Evolutionary conservation across 2,113 vertebrate genomes (phyloP), one percentile per base, ranked within the genome.

Genomic region (Colius striatus): DNA sequence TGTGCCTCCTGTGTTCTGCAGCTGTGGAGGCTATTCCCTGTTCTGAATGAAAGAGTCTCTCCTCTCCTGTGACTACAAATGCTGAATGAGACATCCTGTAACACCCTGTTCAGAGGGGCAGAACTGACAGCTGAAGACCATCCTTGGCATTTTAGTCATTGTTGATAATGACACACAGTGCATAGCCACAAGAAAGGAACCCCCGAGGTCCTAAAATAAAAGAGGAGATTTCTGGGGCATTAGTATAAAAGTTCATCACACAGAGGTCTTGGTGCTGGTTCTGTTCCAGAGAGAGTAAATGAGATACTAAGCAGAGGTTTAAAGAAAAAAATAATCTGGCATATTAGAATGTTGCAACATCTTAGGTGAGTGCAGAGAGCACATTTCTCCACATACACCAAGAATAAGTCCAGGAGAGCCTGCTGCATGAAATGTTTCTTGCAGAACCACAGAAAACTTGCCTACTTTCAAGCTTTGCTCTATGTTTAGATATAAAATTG

Each of bases 11-110:
- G 87, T 68, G 66, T 89, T 94, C 65, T 95, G 94, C 97, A 97
- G 97, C 97, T 97, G 97, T 58, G 72, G 53, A 94, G 73, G 45
- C 82, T 91, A 90, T 95, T 96, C 97, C 72, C 84, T 89, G 61
- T 78, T 84, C 92, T 87, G 36, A 77, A 57, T 0, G 3, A 89
- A 94, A 85, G 92, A 92, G 91, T 86, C 91, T 95, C 54, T 75
- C 27, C 63, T 95, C 91, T 92, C 87, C 48, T 89, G 94, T 92
- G 84, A 12, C 90, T 94, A 72, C 38, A 82, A 84, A 94, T 84
- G 92, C 94, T 94, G 95, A 94, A 81, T 73, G 63, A 95, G 95
- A 92, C 85, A 89, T 96, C 91, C 91, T 96, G 87, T 95, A 91
- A 95, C 63, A 84, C 84, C 63, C 53, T 57, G 20, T 92, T 95